Percentiles rank a stretch among this genome's conserved stretches.
Evolutionary conservation across 2,113 vertebrate genomes (phyloP).

Genomic region (Loxodonta africana): DNA sequence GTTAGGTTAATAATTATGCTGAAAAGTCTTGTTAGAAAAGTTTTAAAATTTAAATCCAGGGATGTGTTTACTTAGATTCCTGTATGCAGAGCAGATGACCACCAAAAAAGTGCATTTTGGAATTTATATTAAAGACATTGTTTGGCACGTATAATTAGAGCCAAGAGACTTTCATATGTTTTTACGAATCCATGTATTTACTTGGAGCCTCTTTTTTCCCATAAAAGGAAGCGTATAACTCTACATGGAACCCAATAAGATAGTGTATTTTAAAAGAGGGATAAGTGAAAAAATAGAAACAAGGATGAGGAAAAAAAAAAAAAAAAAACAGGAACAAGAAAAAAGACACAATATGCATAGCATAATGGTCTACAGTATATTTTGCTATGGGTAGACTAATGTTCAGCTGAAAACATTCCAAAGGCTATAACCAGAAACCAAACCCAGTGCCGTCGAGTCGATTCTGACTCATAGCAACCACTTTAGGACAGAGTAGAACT

Average conservation of each 20-base stretch:
- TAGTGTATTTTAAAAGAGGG: neutral
- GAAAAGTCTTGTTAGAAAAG: neutral
- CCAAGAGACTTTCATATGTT: neutral
- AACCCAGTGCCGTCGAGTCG: too few relatives aligned
- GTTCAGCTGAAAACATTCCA: neutral
- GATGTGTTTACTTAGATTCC: neutral
- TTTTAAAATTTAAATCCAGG: neutral
- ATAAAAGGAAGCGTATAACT: neutral
- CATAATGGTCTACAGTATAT: neutral
- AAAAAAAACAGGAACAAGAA: neutral
- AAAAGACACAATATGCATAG: neutral
- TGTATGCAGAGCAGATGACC: neutral
- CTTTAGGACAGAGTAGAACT: too few relatives aligned
- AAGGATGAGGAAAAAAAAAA: neutral
- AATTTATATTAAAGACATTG: neutral
- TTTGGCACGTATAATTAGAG: neutral
- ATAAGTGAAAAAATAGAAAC: neutral
- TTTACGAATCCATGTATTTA: neutral
- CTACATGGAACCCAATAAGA: neutral
- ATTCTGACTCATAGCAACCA: too few relatives aligned
- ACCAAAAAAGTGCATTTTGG: neutral
- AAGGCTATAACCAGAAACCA: neutral
- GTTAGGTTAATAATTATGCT: neutral
- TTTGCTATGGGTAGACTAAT: neutral
- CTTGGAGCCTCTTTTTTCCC: neutral